A percentile compares a stretch with the other conserved stretches of the same genome.
Conservation (phyloP, 2,888 invertebrate species). For the Parascotia fuliginaria region DNA sequence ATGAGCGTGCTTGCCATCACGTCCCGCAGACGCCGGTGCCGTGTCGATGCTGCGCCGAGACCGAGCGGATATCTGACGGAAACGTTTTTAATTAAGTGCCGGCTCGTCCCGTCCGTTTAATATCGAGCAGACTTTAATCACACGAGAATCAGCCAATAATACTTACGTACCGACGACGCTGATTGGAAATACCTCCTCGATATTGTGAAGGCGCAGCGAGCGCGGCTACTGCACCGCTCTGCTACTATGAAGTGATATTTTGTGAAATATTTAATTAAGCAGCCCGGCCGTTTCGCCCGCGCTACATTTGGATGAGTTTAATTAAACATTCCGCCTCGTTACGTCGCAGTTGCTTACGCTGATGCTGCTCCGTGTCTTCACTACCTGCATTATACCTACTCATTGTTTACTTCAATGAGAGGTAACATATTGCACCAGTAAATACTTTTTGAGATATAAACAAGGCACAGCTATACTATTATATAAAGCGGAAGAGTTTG, state of each 20-base stretch:
- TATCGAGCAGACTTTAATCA: slow-evolving; percentile 41
- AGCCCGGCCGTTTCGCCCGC: neutral
- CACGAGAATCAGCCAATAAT: slow-evolving; percentile 39
- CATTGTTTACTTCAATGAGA: no score
- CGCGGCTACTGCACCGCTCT: neutral
- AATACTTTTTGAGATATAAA: no score
- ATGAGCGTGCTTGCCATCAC: no score
- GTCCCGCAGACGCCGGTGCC: no score
- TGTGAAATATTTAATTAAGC: neutral
- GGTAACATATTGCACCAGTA: no score
- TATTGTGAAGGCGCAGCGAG: neutral
- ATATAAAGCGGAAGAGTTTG: no score
- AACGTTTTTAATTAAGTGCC: slow-evolving; percentile 44
- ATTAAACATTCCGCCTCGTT: slow-evolving; percentile 8
- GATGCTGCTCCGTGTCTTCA: neutral
- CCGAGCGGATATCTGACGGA: slow-evolving; percentile 24
- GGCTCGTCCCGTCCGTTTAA: slow-evolving; percentile 28
- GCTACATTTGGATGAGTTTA: slow-evolving; percentile 8
- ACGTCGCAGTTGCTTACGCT: neutral
- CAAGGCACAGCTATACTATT: no score
- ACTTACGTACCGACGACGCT: slow-evolving; percentile 28
- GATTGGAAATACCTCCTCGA: slow-evolving; percentile 38
- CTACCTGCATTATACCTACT: no score
- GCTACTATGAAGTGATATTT: neutral
- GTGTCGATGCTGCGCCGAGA: no score